Percentiles rank a stretch among this genome's conserved stretches.
These are phyloP conservation scores for Drosophila vallismaia DNA, from an alignment of 2,888 invertebrate species.

Conservation along the genomic window DNA sequence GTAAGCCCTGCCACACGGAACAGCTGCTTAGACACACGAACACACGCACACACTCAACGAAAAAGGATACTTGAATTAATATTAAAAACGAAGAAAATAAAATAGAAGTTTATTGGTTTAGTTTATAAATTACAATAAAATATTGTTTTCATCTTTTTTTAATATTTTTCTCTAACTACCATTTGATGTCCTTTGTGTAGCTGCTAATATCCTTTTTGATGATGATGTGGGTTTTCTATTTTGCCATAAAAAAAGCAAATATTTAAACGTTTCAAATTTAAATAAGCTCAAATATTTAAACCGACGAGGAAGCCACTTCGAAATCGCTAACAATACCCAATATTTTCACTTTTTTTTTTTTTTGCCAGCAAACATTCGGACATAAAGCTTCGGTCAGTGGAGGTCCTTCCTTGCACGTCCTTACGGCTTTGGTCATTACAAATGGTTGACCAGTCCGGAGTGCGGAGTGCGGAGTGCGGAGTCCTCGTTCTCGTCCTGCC, in stretches of 20 bases:
- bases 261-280: no score
- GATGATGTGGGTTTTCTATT: neutral
- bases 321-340: conserved; percentile 9
- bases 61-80: neutral
- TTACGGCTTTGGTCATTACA: conserved; percentile 59
- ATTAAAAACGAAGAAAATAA: neutral
- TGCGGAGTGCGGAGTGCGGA: neutral
- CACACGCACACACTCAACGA: neutral
- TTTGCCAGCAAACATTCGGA: neutral
- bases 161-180: neutral
- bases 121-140: neutral
- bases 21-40: conserved; percentile 44
- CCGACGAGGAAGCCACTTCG: neutral
- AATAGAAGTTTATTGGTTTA: neutral
- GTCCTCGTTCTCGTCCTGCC: no score
- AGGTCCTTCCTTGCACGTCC: conserved; percentile 26
- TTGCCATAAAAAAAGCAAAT: no score
- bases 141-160: neutral
- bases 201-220: neutral
- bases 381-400: conserved; percentile 27
- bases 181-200: neutral
- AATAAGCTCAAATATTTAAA: neutral
- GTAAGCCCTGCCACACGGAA: conserved; percentile 13
- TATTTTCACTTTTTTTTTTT: neutral
- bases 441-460: conserved; percentile 46